Conservation (phyloP, 2,113 vertebrate genomes). For the Sinocyclocheilus maitianheensis region DNA sequence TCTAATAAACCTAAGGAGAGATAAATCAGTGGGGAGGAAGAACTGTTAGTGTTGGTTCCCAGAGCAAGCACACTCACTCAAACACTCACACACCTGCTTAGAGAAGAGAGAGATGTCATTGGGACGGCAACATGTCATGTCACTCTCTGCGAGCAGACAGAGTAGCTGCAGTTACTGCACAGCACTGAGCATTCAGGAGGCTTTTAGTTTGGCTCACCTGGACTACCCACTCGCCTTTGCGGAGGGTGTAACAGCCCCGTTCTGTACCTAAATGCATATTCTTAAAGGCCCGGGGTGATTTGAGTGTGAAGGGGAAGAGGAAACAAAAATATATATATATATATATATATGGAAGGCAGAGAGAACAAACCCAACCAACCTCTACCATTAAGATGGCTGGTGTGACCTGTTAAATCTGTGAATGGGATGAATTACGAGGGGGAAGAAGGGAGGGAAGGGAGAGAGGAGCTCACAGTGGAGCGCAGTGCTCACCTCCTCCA, state of each 20-base stretch:
- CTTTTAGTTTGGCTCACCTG: constrained; percentile 93
- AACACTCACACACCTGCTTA: constrained; percentile 67
- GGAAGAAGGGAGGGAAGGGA: not conserved
- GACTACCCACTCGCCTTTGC: constrained; percentile 91
- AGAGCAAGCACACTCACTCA: constrained; percentile 46
- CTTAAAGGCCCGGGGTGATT: constrained; percentile 47
- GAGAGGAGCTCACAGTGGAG: constrained; percentile 34
- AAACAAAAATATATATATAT: not conserved
- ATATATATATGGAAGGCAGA: constrained; percentile 29
- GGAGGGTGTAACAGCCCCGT: constrained; percentile 82
- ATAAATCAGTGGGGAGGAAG: constrained; percentile 99
- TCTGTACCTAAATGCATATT: constrained; percentile 79
- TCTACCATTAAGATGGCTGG: constrained; percentile 29
- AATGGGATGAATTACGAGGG: constrained; percentile 32
- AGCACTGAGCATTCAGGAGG: constrained; percentile 82
- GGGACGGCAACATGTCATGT: constrained; percentile 79
- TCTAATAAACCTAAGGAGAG: constrained; percentile 99
- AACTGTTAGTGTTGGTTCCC: constrained; percentile 93
- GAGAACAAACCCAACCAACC: constrained; percentile 48
- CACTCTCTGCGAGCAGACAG: constrained; percentile 73
- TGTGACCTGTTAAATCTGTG: constrained; percentile 29
- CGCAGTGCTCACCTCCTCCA: constrained; percentile 95
- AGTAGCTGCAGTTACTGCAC: constrained; percentile 59
- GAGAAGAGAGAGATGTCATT: constrained; percentile 82
- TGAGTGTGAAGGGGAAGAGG: constrained; percentile 26